phyloP scores from a whole-genome alignment of 2,113 vertebrate genomes.

The Serinus canaria region DNA sequence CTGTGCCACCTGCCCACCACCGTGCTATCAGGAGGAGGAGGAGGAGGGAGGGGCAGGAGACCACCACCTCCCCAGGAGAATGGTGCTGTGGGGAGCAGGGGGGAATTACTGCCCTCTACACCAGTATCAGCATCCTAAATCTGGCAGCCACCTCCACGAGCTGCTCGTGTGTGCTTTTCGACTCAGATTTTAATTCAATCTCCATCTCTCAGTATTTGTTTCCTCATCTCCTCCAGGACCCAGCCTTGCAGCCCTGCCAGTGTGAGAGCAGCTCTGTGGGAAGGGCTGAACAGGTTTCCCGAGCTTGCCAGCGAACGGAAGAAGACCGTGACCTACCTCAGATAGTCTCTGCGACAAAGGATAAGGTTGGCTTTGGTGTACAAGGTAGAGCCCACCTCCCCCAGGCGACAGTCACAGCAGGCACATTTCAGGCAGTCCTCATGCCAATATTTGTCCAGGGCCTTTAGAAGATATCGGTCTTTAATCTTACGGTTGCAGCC shows the following conservation, averaged over 20 bases:
- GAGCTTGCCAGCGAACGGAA: accelerated
- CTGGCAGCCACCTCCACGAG: accelerated
- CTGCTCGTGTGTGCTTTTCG: accelerated
- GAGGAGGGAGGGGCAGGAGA: neutral
- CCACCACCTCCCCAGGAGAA: neutral
- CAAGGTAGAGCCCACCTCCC: conserved; percentile 97
- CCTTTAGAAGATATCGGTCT: conserved; percentile 97
- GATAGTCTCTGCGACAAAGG: conserved; percentile 95
- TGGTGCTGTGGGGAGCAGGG: accelerated
- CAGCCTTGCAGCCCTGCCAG: neutral
- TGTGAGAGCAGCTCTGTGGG: accelerated
- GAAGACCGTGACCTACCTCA: conserved; percentile 81
- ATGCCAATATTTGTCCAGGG: conserved; percentile 98
- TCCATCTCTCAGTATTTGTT: neutral
- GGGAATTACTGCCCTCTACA: neutral
- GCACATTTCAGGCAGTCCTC: conserved; percentile 98
- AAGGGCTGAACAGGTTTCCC: neutral
- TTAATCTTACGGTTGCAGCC: conserved; percentile 99
- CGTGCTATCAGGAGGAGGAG: neutral
- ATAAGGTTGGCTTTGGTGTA: conserved; percentile 99
- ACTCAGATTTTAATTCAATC: neutral
- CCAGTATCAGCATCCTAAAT: neutral
- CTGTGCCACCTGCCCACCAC: accelerated
- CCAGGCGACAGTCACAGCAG: conserved; percentile 95
- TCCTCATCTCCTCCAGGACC: neutral